Evolutionary conservation across 2,113 vertebrate genomes (phyloP).

Genomic region (Anser cygnoides): DNA sequence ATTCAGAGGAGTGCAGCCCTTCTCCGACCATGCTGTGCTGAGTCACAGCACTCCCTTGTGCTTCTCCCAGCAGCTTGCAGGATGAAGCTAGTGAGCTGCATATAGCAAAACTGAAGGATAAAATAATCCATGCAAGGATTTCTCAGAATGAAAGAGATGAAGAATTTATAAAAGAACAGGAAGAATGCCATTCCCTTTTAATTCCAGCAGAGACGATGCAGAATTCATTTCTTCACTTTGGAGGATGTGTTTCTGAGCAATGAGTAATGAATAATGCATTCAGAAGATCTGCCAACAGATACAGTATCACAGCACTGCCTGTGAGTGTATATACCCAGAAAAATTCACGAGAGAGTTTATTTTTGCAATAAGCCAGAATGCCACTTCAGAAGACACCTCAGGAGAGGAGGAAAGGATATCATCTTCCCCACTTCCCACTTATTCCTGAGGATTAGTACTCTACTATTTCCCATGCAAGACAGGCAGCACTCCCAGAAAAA

Average conservation of each 20-base stretch:
- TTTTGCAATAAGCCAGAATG: neutral
- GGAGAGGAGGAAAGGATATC: neutral
- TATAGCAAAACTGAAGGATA: neutral
- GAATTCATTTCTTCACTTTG: neutral
- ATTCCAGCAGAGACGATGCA: neutral
- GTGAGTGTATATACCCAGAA: neutral
- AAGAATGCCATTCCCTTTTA: neutral
- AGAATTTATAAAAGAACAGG: neutral
- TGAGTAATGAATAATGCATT: slow-evolving; percentile 10
- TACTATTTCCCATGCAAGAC: neutral
- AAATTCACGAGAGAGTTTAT: neutral
- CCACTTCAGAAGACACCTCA: neutral
- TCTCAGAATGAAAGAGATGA: neutral
- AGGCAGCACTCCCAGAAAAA: neutral
- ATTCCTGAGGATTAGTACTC: neutral
- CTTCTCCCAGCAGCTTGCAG: neutral
- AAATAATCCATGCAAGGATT: neutral
- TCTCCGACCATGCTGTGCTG: neutral
- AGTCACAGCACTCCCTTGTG: neutral
- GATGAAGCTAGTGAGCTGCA: neutral
- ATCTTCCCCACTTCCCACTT: neutral
- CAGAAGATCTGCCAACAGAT: neutral
- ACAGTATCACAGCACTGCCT: neutral
- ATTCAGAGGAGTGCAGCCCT: neutral
- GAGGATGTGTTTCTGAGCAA: neutral